Evolutionary conservation across 2,888 invertebrate species (phyloP).

Genomic region (Aplocera efformata): DNA sequence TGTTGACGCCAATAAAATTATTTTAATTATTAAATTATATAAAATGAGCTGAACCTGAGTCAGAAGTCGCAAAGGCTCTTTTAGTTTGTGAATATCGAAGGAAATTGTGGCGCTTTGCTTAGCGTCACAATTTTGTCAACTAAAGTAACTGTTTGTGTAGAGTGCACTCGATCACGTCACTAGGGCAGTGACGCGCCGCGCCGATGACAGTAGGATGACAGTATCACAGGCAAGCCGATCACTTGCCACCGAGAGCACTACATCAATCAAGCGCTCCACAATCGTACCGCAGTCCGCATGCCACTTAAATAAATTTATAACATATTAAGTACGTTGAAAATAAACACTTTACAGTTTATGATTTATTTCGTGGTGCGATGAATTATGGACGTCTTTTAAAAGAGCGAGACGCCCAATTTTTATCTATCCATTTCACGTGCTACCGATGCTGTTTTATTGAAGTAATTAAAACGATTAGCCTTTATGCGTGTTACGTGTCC

Average conservation of each 20-base stretch:
- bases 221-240: conserved; percentile 63
- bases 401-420: conserved; percentile 60
- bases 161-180: conserved; percentile 32
- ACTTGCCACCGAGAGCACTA: conserved; percentile 62
- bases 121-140: too few relatives aligned
- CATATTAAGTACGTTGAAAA: conserved; percentile 78
- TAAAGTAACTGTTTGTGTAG: conserved; percentile 30
- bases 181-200: conserved; percentile 33
- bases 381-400: conserved; percentile 71
- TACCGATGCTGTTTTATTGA: conserved; percentile 74
- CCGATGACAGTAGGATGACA: conserved; percentile 51
- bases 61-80: too few relatives aligned
- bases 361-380: conserved; percentile 75
- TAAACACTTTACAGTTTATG: conserved; percentile 78
- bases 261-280: conserved; percentile 74
- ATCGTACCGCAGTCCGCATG: conserved; percentile 61
- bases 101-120: too few relatives aligned
- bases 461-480: conserved; percentile 74
- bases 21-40: too few relatives aligned
- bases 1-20: too few relatives aligned
- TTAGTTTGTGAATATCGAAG: too few relatives aligned
- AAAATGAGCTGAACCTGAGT: too few relatives aligned
- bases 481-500: conserved; percentile 58
- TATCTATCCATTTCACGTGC: conserved; percentile 70
- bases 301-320: conserved; percentile 80